phyloP scores from a whole-genome alignment of 1,140 invertebrate species.

The Heterodera carotae region DNA sequence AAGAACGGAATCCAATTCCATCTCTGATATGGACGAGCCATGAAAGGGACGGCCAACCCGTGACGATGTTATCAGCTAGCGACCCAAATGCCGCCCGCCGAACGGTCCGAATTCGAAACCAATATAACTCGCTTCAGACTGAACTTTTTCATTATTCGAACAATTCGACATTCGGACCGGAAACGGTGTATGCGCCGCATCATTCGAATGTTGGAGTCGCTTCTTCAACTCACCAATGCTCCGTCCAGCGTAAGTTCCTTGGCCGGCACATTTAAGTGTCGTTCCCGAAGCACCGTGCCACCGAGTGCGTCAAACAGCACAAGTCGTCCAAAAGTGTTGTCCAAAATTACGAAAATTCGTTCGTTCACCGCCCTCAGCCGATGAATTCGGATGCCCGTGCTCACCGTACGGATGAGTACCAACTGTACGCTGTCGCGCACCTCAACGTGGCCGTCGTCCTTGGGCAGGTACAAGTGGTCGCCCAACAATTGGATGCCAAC shows the following conservation, averaged over 20 bases:
- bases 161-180: no score
- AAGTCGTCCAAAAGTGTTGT: conserved; percentile 5
- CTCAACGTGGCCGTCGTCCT: conserved; percentile 23
- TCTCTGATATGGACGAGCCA: no score
- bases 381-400: conserved; percentile 9
- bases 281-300: neutral
- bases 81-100: no score
- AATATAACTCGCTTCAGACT: no score
- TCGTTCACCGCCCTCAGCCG: conserved; percentile 23
- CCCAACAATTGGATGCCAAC: conserved; percentile 15
- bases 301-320: conserved; percentile 1
- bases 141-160: no score
- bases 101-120: no score
- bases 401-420: neutral
- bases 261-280: neutral
- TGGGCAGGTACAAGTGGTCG: conserved; percentile 6
- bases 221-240: neutral
- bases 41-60: no score
- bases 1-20: no score
- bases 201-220: no score
- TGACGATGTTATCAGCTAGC: no score
- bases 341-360: conserved; percentile 4
- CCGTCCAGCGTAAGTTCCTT: conserved; percentile 27
- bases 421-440: neutral
- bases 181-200: no score